Percentiles rank a stretch among this genome's conserved stretches.
These are phyloP conservation scores for Cyphomyrus plagiostoma DNA, from an alignment of 2,113 vertebrate species.

Conservation along the genomic window DNA sequence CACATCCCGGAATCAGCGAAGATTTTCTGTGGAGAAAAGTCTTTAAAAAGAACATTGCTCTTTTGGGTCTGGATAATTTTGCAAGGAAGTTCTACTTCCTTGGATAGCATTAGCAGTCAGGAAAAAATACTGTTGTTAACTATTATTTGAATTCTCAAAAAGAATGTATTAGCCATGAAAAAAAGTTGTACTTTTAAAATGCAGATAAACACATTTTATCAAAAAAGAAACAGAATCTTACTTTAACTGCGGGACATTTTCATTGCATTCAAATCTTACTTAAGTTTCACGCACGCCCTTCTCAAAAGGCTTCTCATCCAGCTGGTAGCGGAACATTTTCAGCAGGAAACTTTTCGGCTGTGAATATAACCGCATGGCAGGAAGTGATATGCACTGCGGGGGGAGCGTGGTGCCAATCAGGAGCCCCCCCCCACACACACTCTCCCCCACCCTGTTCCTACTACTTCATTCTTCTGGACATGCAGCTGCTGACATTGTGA, in stretches of 20 bases:
- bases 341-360: background rate
- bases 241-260: background rate
- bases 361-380: background rate
- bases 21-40: background rate
- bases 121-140: background rate
- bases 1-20: background rate
- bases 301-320: background rate
- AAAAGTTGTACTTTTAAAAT: background rate
- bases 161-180: background rate
- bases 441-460: background rate
- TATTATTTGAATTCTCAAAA: background rate
- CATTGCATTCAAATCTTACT: background rate
- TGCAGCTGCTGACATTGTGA: background rate
- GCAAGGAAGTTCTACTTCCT: background rate
- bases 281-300: background rate
- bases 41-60: background rate
- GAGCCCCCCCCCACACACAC: background rate
- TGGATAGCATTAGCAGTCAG: background rate
- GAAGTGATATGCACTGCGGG: background rate
- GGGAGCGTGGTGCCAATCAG: background rate
- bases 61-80: background rate
- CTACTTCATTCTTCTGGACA: background rate
- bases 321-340: background rate
- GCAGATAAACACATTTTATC: background rate
- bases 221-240: background rate